Base-by-base conservation (phyloP, 2,113 vertebrate species). In the Ctenomys sociabilis region DNA sequence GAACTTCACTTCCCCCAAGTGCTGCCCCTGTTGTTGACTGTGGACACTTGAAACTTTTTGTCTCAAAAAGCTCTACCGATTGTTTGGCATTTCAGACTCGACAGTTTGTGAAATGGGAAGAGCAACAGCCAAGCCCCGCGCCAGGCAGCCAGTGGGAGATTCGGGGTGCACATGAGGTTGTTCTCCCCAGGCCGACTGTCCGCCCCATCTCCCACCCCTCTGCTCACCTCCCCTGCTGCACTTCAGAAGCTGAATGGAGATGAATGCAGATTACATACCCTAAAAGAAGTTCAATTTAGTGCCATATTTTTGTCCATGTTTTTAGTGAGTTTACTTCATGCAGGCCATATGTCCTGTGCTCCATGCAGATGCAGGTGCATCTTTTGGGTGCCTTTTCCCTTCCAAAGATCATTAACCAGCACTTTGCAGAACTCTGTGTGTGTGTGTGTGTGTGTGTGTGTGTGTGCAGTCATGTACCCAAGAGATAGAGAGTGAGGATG, bases 281-380 rank as follows among this genome's bases (percentile, higher is more conserved):
- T 80, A 83, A 92, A 94, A 66, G 32, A 94, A 95, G 64, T 94
- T 83, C 64, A 87, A 81, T 84, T 94, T 70, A 37, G 14, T 64
- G 2, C 81, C 91, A 91, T 95, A 86, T 59, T 93, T 95, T 73
- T n/a, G 37, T 30, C 37, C 75, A 54, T 75, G 61, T 59, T 93
- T 49, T 85, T 1, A 0, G 78, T 90, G 84, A 96, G 84, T 88
- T 97, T 82, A 90, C 81, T 82, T 97, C 84, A 54, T 82, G 37
- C 45, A 72, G 45, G 26, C 80, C 57, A 35, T 82, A 82, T 80
- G 75, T 91, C 61, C 37, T 89, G 54, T 81, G 57, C 89, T 66
- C 64, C 35, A 37, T 16, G 73, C 13, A 64, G 54, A 95, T 45
- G 14, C 37, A 77, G 19, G 22, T 92, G 52, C 49, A 73, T 91